Base-by-base conservation (phyloP, 2,113 vertebrate genomes). In the Heterotilapia buettikoferi region DNA sequence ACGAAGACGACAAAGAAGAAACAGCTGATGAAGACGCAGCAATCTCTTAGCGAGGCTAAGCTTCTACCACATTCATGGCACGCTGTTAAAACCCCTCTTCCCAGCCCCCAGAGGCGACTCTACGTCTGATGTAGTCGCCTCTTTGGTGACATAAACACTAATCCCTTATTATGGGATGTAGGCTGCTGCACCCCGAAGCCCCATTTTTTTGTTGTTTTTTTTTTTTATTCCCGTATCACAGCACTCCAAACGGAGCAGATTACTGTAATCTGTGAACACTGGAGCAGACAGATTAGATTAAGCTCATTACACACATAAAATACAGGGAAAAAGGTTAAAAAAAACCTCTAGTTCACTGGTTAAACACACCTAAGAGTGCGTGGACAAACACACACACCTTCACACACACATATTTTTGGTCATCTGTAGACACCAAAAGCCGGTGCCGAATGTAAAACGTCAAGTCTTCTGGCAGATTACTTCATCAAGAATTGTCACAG, bases 241-340 rank as follows among this genome's bases (percentile, higher is more conserved):
- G 88, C 84, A 90, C 85, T 91, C 90, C 92, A 95, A 94, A 94
- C 14, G 85, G 84, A 88, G 92, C 86, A 95, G 93, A 96, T 96
- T 95, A 95, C 92, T 89, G 90, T 96, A 95, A 96, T 96, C 95
- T 95, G 91, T 73, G 90, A 95, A 95, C 92, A 95, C 92, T 93
- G 94, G 85, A 93, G 93, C 91, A 94, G 90, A 94, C 92, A 95
- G 94, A 95, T 96, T 95, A 96, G 91, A 94, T 94, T 94, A 95
- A 94, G 84, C 81, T 94, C 91, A 93, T 94, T 93, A 94, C 85
- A 85, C 86, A 93, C 89, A 87, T 79, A 88, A 89, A 94, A 94
- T 84, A 89, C 90, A 68, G 83, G 82, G 66, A 82, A 90, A 93
- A 82, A 71, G 85, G 90, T 91, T 90, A 90, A 92, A 91, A 73